Conservation (phyloP, 2,888 invertebrate species). For the Mythimna vitellina region DNA sequence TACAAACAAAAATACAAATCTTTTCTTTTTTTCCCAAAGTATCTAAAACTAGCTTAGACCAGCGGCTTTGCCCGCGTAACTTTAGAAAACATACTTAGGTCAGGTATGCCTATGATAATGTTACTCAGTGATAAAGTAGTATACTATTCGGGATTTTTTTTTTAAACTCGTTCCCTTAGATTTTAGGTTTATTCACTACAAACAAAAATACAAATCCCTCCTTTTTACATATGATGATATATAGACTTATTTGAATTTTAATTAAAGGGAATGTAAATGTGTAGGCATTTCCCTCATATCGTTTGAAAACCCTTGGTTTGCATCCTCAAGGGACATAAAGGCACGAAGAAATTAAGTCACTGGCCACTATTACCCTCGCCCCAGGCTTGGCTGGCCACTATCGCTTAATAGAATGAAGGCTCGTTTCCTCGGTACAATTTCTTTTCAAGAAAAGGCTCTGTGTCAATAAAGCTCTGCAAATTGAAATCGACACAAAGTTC, state of each 20-base stretch:
- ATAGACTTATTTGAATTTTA: slow-evolving; percentile 10
- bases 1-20: too few species aligned
- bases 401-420: slow-evolving; percentile 43
- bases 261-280: slow-evolving; percentile 6
- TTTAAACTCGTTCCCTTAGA: too few species aligned
- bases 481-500: slow-evolving; percentile 41
- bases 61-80: too few species aligned
- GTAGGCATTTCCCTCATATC: slow-evolving; percentile 1
- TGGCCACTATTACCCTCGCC: slow-evolving; percentile 29
- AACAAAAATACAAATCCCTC: too few species aligned
- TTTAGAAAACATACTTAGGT: too few species aligned
- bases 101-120: too few species aligned
- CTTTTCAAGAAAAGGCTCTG: slow-evolving; percentile 39
- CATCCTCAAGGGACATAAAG: slow-evolving; percentile 19
- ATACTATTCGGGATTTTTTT: too few species aligned
- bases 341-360: slow-evolving; percentile 45
- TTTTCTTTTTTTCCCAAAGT: too few species aligned
- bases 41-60: too few species aligned
- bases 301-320: slow-evolving; percentile 12
- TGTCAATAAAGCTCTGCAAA: slow-evolving; percentile 49
- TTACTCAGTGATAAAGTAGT: too few species aligned
- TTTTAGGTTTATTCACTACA: too few species aligned
- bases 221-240: background rate
- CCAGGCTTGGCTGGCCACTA: slow-evolving; percentile 13
- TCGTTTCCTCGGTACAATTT: slow-evolving; percentile 33